Evolutionary conservation across 1,140 invertebrate genomes (phyloP).

Genomic region (Dufourea novaeangliae): DNA sequence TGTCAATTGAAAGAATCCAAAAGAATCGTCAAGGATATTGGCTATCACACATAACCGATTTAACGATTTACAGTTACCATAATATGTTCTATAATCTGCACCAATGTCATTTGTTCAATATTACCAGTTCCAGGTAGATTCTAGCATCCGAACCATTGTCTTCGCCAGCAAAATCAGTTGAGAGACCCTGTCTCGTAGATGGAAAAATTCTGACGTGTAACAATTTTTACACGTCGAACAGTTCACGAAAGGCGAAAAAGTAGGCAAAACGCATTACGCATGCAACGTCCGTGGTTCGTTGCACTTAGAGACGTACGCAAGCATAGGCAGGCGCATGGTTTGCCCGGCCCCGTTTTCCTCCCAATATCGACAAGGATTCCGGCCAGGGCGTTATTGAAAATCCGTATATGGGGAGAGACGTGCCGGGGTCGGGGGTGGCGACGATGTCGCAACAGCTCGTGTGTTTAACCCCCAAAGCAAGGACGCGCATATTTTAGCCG

Average conservation of each 20-base stretch:
- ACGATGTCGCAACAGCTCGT: constrained; percentile 42
- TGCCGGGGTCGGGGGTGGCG: not conserved
- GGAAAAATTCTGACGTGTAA: not conserved
- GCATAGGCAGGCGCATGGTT: constrained; percentile 4
- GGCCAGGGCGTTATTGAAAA: constrained; percentile 60
- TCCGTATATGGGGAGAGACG: constrained; percentile 42
- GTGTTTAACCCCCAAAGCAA: constrained; percentile 51
- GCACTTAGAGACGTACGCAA: constrained; percentile 5
- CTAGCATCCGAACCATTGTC: no score
- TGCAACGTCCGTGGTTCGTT: not conserved
- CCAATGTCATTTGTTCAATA: no score
- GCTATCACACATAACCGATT: no score
- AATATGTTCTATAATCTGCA: no score
- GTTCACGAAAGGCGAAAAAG: not conserved
- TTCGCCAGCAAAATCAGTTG: not conserved
- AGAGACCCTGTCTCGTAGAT: not conserved
- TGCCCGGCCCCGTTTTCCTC: constrained; percentile 39
- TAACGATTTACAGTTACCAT: no score
- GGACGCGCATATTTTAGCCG: constrained; percentile 52
- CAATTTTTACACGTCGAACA: not conserved
- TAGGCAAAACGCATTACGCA: not conserved
- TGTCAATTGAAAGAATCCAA: no score
- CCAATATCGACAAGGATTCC: constrained; percentile 25
- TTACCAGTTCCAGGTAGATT: no score
- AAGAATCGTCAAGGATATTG: no score